Conservation (phyloP, 2,888 invertebrate genomes). For the Drosophila formosana region DNA sequence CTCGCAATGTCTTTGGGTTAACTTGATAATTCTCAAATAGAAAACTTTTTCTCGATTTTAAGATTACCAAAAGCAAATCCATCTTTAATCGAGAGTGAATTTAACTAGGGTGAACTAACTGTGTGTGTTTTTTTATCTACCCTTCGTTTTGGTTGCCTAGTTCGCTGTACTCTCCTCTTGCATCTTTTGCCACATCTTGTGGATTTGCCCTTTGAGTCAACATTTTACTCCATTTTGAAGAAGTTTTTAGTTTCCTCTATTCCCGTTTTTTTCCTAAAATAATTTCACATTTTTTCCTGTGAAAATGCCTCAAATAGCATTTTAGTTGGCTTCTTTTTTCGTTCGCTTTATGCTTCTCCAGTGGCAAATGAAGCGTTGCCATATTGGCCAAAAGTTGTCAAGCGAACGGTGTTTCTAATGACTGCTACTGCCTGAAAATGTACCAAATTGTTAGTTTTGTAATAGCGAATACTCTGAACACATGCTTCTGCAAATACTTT, state of each 20-base stretch:
- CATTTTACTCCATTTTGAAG: conserved; percentile 41
- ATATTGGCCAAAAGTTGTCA: conserved; percentile 50
- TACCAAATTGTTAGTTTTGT: conserved; percentile 21
- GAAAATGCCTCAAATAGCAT: conserved; percentile 56
- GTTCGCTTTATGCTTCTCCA: conserved; percentile 40
- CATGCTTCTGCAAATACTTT: conserved; percentile 39
- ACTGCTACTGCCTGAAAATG: conserved; percentile 45
- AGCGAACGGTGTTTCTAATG: conserved; percentile 54
- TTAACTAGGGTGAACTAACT: background rate
- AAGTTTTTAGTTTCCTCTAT: conserved; percentile 25
- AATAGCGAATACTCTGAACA: background rate
- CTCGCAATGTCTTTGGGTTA: too few relatives aligned
- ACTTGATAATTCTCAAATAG: too few relatives aligned
- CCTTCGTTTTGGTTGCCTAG: background rate
- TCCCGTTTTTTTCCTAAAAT: background rate
- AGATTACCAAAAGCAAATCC: background rate
- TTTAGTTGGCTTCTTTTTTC: conserved; percentile 39
- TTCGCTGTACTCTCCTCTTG: background rate
- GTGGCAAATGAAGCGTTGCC: conserved; percentile 59
- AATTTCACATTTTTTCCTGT: conserved; percentile 32
- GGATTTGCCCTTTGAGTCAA: conserved; percentile 27
- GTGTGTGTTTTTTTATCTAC: background rate
- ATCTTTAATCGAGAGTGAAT: too few relatives aligned
- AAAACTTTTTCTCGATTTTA: too few relatives aligned
- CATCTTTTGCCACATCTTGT: conserved; percentile 8